Percentiles rank a stretch among this genome's conserved stretches.
phyloP scores from a whole-genome alignment of 2,888 invertebrate genomes.

The Hesperia comma region DNA sequence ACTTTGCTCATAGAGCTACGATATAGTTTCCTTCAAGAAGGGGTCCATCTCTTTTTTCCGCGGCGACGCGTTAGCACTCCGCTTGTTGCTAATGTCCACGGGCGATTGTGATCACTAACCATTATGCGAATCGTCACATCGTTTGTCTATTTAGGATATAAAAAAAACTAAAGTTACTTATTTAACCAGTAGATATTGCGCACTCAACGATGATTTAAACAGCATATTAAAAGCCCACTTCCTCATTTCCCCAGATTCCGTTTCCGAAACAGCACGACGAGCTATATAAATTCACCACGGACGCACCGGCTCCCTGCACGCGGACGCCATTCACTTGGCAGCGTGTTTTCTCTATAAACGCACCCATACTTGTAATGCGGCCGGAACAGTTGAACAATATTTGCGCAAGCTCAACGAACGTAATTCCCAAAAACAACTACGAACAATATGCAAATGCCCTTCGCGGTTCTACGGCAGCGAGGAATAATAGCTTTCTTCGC shows the following conservation, averaged over 20 bases:
- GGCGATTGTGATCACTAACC: too few species aligned
- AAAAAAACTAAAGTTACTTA: too few species aligned
- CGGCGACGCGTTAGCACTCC: too few species aligned
- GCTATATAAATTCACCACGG: background rate
- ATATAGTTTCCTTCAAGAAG: too few species aligned
- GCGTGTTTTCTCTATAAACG: conserved; percentile 36
- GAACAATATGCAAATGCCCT: conserved; percentile 64
- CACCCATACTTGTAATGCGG: conserved; percentile 37
- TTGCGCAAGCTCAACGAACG: conserved; percentile 54
- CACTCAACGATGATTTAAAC: background rate
- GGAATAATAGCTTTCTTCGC: conserved; percentile 52
- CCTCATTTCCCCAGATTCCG: background rate
- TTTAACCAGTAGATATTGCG: too few species aligned
- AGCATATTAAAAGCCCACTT: background rate
- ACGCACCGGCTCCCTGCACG: background rate
- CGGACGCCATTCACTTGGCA: background rate
- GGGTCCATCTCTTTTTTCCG: too few species aligned
- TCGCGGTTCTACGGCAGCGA: conserved; percentile 49
- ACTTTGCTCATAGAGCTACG: too few species aligned
- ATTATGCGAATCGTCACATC: too few species aligned
- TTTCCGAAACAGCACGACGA: background rate
- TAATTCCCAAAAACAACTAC: conserved; percentile 61
- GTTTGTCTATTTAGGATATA: too few species aligned
- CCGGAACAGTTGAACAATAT: conserved; percentile 52
- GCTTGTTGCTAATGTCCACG: too few species aligned